Percentiles rank a stretch among this genome's conserved stretches.
Evolutionary conservation across 35 echinoderm and acorn worm genomes (phyloP).

Genomic region (Chiridota heheva): DNA sequence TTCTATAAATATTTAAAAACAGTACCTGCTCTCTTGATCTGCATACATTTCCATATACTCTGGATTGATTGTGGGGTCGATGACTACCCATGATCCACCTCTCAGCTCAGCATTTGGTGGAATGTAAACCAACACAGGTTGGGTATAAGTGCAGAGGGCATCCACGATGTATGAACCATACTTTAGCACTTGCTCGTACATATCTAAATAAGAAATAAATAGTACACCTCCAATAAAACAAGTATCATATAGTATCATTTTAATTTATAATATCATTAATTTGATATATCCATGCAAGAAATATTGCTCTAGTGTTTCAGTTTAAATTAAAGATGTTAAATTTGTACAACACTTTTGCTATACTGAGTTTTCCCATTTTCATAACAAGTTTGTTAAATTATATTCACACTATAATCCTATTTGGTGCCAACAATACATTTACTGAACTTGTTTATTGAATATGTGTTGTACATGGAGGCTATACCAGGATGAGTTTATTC

Average conservation of each 20-base stretch:
- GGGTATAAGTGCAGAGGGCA: conserved; percentile 77
- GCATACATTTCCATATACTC: conserved; percentile 97
- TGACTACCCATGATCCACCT: conserved; percentile 96
- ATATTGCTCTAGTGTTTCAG: no score
- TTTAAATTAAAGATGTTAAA: no score
- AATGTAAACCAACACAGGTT: conserved; percentile 96
- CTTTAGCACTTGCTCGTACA: conserved; percentile 99
- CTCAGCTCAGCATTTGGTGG: conserved; percentile 90
- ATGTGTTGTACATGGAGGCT: no score
- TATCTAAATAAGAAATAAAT: conserved; percentile 55
- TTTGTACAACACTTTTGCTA: no score
- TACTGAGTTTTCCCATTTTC: no score
- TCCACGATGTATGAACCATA: conserved; percentile 98
- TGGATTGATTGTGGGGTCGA: conserved; percentile 94
- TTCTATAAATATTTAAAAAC: no score
- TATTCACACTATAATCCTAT: no score
- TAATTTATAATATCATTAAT: not conserved
- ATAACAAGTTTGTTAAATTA: no score
- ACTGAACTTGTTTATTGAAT: no score
- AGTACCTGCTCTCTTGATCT: conserved; percentile 88
- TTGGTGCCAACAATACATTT: no score
- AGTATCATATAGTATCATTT: not conserved
- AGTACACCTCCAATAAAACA: not conserved
- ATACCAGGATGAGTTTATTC: no score
- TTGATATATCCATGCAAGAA: no score